Percentiles rank a stretch among this genome's conserved stretches.
These are phyloP conservation scores for Stomorhina lunata DNA, from an alignment of 2,888 invertebrate species.

Conservation along the genomic window DNA sequence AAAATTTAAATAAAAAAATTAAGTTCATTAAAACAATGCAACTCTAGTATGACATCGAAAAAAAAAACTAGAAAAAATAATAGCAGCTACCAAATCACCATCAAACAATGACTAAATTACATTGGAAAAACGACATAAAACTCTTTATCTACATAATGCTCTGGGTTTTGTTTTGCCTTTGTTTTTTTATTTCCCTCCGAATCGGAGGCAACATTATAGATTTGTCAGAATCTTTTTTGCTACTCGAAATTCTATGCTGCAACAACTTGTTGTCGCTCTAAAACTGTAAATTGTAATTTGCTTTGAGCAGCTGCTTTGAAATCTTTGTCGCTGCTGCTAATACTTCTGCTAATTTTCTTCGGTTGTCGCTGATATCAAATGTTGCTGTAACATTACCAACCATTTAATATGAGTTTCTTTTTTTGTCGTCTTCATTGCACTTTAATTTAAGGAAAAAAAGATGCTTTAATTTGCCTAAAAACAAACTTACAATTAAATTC, in stretches of 20 bases:
- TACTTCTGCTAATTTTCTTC: constrained; percentile 20
- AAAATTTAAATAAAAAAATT: constrained; percentile 37
- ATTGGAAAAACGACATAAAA: constrained; percentile 50
- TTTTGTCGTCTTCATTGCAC: constrained; percentile 8
- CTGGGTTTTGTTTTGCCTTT: constrained; percentile 18
- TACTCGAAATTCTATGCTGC: constrained; percentile 18
- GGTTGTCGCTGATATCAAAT: constrained; percentile 27
- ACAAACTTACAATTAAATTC: constrained; percentile 35
- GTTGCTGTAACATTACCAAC: constrained; percentile 41
- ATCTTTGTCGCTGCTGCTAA: background rate
- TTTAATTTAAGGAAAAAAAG: constrained; percentile 27
- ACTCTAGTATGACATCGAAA: constrained; percentile 39
- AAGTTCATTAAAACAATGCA: constrained; percentile 63
- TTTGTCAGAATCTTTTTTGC: constrained; percentile 27
- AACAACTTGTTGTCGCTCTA: background rate
- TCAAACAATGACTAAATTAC: constrained; percentile 50
- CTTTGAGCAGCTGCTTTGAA: background rate
- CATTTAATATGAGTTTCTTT: constrained; percentile 35
- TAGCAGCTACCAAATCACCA: constrained; percentile 31
- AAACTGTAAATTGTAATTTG: constrained; percentile 24
- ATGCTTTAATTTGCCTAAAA: constrained; percentile 59
- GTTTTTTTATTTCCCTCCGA: background rate
- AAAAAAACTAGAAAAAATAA: constrained; percentile 29
- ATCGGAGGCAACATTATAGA: background rate
- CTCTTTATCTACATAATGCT: constrained; percentile 42